A percentile compares a stretch with the other conserved stretches of the same genome.
These are phyloP conservation scores for Achatina immaculata DNA, from an alignment of 1,140 invertebrate species.

Conservation along the genomic window DNA sequence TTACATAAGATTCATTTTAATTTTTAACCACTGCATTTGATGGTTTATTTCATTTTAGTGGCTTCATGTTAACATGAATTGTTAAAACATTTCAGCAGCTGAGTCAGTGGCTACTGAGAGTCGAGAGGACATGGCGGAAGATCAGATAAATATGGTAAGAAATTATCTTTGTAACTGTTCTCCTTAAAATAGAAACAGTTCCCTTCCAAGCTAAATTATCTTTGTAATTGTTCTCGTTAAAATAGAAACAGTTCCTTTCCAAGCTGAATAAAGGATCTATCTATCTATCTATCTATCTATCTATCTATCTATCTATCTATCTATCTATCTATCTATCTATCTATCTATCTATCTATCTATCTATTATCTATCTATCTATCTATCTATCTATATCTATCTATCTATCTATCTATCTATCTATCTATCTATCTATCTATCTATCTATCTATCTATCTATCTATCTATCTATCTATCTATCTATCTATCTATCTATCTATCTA, in stretches of 20 bases:
- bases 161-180: too few relatives aligned
- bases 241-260: too few relatives aligned
- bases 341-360: slow-evolving; percentile 19
- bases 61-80: background rate
- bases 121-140: background rate
- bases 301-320: slow-evolving; percentile 25
- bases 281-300: slow-evolving; percentile 25
- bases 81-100: background rate
- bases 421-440: too few relatives aligned
- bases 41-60: background rate
- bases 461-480: too few relatives aligned
- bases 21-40: background rate
- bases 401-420: too few relatives aligned
- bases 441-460: too few relatives aligned
- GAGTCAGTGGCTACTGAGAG: background rate
- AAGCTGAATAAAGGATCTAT: slow-evolving; percentile 2
- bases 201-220: too few relatives aligned
- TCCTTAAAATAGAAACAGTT: too few relatives aligned
- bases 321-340: slow-evolving; percentile 25
- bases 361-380: too few relatives aligned
- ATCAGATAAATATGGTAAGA: background rate
- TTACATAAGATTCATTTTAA: background rate
- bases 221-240: too few relatives aligned
- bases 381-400: too few relatives aligned
- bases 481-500: too few relatives aligned